These are phyloP conservation scores for Tribolium castaneum DNA, from an alignment of 1,140 invertebrate species.

Conservation along the genomic window DNA sequence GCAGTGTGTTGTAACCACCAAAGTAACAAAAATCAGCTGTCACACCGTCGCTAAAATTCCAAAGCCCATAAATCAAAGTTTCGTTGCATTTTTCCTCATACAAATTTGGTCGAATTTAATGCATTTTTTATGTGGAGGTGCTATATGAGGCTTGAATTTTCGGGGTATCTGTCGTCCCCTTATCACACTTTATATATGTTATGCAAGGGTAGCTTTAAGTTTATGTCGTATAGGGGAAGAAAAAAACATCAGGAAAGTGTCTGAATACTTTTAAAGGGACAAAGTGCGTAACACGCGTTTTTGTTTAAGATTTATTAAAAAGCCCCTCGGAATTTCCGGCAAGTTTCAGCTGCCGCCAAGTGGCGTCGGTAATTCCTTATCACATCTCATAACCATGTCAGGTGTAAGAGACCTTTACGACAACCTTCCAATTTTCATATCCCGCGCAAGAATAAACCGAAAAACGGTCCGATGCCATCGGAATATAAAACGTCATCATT, in stretches of 20 bases:
- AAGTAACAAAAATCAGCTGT: constrained; percentile 7
- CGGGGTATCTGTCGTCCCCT: constrained; percentile 41
- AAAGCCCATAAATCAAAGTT: constrained; percentile 16
- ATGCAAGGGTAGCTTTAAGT: constrained; percentile 34
- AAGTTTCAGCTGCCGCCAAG: constrained; percentile 17
- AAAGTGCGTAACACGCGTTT: constrained; percentile 25
- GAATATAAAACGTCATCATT: constrained; percentile 29
- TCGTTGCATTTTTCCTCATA: constrained; percentile 14
- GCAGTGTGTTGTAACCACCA: too few species aligned
- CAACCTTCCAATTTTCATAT: constrained; percentile 31
- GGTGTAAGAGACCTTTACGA: constrained; percentile 28
- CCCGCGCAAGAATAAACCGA: constrained; percentile 3
- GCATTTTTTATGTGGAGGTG: constrained; percentile 45
- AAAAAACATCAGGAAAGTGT: constrained; percentile 36
- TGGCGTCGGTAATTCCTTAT: constrained; percentile 23
- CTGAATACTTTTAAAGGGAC: constrained; percentile 30
- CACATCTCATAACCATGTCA: constrained; percentile 25
- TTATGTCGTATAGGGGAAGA: constrained; percentile 27
- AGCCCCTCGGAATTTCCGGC: constrained; percentile 10
- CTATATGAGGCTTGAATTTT: constrained; percentile 44
- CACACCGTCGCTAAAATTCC: not conserved
- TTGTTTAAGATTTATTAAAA: constrained; percentile 36
- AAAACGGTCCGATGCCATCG: constrained; percentile 6
- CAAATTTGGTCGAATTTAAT: constrained; percentile 41
- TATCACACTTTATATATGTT: constrained; percentile 43